Percentiles rank a stretch among this genome's conserved stretches.
Conservation (phyloP, 2,888 invertebrate species). For the Eucriotettix oculatus region DNA sequence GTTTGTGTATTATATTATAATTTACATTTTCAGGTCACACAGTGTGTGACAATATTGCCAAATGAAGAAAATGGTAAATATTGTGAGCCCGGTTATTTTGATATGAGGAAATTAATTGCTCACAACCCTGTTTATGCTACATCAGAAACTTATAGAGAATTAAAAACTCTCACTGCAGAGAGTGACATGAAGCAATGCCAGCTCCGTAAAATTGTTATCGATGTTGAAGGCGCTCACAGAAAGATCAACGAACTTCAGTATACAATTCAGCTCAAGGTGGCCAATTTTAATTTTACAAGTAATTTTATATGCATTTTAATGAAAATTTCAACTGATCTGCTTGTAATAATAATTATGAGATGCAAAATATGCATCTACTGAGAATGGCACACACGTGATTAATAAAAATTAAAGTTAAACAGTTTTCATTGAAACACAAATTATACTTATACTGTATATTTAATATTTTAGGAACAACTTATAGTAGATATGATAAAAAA, state of each 20-base stretch:
- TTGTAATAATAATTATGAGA: not conserved
- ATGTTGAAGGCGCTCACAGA: constrained; percentile 47
- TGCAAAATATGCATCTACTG: not conserved
- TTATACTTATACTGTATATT: no score
- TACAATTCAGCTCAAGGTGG: constrained; percentile 45
- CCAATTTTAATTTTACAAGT: not conserved
- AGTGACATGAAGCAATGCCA: constrained; percentile 25
- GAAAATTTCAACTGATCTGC: not conserved
- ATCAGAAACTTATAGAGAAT: constrained; percentile 23
- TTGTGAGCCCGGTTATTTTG: no score
- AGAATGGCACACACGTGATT: no score
- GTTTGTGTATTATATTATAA: no score
- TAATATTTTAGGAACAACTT: constrained; percentile 36
- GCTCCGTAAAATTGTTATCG: constrained; percentile 27
- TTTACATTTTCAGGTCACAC: no score
- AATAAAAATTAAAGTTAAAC: no score
- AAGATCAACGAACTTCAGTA: constrained; percentile 52
- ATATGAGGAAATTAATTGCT: not conserved
- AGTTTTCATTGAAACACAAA: no score
- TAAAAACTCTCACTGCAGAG: constrained; percentile 29
- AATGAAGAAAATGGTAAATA: no score
- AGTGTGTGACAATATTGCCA: no score
- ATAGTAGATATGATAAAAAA: constrained; percentile 48
- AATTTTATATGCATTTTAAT: no score
- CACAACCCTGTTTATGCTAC: not conserved